Evolutionary conservation across 1,140 invertebrate genomes (phyloP).

Genomic region (Frieseomelitta varia): DNA sequence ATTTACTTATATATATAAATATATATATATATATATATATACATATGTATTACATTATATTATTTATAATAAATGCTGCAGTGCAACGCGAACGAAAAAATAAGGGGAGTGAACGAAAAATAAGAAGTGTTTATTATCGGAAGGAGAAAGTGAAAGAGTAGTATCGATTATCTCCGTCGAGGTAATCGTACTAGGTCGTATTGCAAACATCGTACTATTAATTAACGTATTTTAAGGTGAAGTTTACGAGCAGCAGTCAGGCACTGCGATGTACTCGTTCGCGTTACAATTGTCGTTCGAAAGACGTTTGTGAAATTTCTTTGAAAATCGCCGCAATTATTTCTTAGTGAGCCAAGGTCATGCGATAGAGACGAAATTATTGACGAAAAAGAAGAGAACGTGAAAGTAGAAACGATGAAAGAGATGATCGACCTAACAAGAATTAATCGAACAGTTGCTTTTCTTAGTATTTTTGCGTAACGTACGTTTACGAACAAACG

Average conservation of each 20-base stretch:
- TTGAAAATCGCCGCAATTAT: background rate
- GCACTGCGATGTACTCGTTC: slow-evolving; percentile 15
- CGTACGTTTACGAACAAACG: background rate
- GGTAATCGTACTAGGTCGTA: background rate
- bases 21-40: background rate
- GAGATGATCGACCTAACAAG: slow-evolving; percentile 14
- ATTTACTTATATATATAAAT: too few relatives aligned
- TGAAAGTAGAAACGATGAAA: background rate
- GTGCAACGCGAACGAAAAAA: slow-evolving; percentile 1
- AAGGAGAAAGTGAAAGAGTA: background rate
- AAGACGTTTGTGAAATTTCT: background rate
- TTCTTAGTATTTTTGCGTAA: slow-evolving; percentile 17
- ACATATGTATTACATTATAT: background rate
- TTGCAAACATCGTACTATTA: background rate
- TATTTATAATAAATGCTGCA: background rate
- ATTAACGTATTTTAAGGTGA: background rate
- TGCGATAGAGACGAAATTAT: background rate
- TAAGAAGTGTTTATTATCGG: background rate
- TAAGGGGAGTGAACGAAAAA: background rate
- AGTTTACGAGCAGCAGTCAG: slow-evolving; percentile 22
- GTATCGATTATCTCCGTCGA: background rate
- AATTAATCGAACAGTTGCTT: background rate
- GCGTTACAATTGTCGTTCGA: background rate
- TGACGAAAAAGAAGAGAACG: slow-evolving; percentile 8
- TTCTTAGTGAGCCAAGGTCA: slow-evolving; percentile 12